Percentiles rank a stretch among this genome's conserved stretches.
Conservation (phyloP, 2,113 vertebrate genomes). For the Halichoerus grypus region DNA sequence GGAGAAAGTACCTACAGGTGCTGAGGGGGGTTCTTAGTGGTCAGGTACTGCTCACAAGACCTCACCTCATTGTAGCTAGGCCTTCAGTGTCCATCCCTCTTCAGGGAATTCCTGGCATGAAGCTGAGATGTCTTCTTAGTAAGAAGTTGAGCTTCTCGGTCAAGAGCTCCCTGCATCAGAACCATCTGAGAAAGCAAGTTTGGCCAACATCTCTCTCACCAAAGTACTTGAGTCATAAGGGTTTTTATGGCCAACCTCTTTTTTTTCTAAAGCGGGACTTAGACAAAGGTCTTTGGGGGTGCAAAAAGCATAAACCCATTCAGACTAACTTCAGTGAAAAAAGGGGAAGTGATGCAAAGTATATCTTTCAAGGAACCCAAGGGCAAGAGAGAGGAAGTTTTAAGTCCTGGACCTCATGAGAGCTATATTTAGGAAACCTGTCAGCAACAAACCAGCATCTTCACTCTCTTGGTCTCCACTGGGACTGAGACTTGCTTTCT, state of each 20-base stretch:
- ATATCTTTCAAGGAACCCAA: not conserved
- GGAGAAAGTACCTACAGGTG: not conserved
- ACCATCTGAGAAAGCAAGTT: not conserved
- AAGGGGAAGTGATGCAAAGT: accelerated
- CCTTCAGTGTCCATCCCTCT: accelerated
- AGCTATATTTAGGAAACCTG: not conserved
- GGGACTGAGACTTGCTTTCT: not conserved
- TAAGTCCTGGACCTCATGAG: not conserved
- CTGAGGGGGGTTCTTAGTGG: not conserved
- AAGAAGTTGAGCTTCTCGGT: not conserved
- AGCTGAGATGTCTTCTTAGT: not conserved
- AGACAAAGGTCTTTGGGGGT: not conserved
- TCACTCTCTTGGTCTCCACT: accelerated
- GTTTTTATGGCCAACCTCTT: not conserved
- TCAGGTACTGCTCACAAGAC: not conserved
- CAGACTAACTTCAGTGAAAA: not conserved
- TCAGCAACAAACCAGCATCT: accelerated
- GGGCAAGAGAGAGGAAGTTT: not conserved
- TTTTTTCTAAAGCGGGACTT: not conserved
- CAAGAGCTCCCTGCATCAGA: not conserved
- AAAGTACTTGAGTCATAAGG: not conserved
- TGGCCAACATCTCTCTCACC: accelerated
- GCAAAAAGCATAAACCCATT: not conserved
- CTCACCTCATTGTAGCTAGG: not conserved
- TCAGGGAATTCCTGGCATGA: not conserved